Conservation (phyloP, 2,797 vertebrate species). For the Anguilla pacifica region DNA sequence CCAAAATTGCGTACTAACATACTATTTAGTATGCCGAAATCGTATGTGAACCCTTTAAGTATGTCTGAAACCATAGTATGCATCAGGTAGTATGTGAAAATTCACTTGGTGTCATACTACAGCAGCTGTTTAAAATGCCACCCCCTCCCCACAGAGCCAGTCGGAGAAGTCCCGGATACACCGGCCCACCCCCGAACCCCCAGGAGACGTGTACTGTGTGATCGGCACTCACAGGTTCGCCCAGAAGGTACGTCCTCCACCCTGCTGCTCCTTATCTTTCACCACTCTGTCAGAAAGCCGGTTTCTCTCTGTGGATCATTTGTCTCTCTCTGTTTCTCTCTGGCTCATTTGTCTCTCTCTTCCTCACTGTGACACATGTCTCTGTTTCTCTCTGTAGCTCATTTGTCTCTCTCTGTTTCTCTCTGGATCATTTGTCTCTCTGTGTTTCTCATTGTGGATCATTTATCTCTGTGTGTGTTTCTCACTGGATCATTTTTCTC, state of each 20-base stretch:
- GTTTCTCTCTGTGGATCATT: neutral
- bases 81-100: neutral
- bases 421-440: no score
- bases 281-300: neutral
- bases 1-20: no score
- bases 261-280: neutral
- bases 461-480: neutral
- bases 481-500: neutral
- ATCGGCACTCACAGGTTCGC: slow-evolving; percentile 84
- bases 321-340: no score
- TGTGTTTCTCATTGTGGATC: neutral
- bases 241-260: slow-evolving; percentile 72
- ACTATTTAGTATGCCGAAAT: no score
- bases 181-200: slow-evolving; percentile 75
- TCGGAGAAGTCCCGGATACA: slow-evolving; percentile 88
- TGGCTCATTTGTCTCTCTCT: no score
- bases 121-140: neutral
- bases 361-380: neutral
- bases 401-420: neutral
- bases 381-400: neutral
- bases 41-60: no score
- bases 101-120: neutral
- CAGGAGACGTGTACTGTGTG: slow-evolving; percentile 82
- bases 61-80: no score
- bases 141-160: slow-evolving; percentile 72